Percentiles rank a stretch among this genome's conserved stretches.
Conservation (phyloP, 2,113 vertebrate genomes). For the Melanocharis versteri region DNA sequence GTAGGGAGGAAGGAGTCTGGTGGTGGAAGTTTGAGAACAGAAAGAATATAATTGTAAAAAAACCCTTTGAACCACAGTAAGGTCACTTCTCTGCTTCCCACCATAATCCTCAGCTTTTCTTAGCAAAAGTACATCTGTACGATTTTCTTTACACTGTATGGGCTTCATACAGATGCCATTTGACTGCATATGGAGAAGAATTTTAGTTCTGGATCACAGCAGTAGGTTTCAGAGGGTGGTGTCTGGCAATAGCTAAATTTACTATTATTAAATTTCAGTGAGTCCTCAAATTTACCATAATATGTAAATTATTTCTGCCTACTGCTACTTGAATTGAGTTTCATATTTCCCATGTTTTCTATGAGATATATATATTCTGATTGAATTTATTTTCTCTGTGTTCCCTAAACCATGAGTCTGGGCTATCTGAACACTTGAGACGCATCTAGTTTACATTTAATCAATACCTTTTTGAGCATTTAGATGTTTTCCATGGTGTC, state of each 20-base stretch:
- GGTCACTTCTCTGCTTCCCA: background rate
- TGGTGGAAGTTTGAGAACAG: background rate
- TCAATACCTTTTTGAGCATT: background rate
- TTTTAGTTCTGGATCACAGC: background rate
- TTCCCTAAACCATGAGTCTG: background rate
- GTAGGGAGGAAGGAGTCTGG: background rate
- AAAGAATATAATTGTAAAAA: background rate
- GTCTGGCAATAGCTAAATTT: background rate
- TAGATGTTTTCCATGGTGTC: background rate
- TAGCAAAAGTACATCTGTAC: background rate
- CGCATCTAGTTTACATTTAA: background rate
- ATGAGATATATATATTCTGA: background rate
- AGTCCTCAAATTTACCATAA: background rate
- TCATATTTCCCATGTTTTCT: background rate
- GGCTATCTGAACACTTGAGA: background rate
- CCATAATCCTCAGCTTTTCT: background rate
- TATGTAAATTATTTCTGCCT: background rate
- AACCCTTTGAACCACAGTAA: rapidly evolving
- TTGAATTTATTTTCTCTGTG: background rate
- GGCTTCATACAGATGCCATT: background rate
- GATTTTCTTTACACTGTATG: background rate
- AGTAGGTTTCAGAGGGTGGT: background rate
- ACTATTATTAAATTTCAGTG: background rate
- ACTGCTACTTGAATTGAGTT: background rate
- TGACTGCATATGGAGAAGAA: background rate